A percentile compares a stretch with the other conserved stretches of the same genome.
Evolutionary conservation across 2,888 invertebrate species (phyloP).

Genomic region (Abrostola triplasia): DNA sequence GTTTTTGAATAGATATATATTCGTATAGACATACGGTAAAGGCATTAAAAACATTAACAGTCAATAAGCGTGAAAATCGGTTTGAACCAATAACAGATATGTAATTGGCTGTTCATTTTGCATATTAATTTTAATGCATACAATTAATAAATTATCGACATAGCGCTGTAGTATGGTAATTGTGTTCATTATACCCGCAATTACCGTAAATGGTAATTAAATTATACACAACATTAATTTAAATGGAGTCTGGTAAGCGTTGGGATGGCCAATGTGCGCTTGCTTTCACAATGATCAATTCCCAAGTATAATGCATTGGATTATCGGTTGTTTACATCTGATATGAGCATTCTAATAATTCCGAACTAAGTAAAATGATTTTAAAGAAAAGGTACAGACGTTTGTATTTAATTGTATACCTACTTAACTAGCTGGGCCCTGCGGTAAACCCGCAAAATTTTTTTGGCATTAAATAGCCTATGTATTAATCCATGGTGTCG

Average conservation of each 20-base stretch:
- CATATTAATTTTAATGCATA: conserved; percentile 43
- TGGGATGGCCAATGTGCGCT: conserved; percentile 11
- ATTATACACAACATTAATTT: conserved; percentile 47
- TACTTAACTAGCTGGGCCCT: no score
- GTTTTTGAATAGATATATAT: not conserved
- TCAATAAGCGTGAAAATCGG: not conserved
- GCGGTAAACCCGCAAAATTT: no score
- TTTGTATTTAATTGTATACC: no score
- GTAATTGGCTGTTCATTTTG: conserved; percentile 30
- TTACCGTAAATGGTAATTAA: conserved; percentile 48
- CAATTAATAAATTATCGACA: conserved; percentile 38
- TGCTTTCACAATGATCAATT: not conserved
- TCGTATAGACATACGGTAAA: no score
- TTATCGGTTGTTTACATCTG: no score
- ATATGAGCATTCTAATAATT: no score
- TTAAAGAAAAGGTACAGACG: no score
- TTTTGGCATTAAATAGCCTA: no score
- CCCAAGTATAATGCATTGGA: no score
- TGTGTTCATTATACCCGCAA: conserved; percentile 40
- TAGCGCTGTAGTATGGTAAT: conserved; percentile 41
- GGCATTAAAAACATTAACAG: no score
- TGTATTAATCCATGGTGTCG: no score
- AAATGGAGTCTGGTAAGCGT: conserved; percentile 31
- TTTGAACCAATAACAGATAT: conserved; percentile 11
- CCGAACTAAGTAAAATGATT: no score